These are phyloP conservation scores for Hippopotamyrus pictus DNA, from an alignment of 2,797 vertebrate species.

Conservation along the genomic window DNA sequence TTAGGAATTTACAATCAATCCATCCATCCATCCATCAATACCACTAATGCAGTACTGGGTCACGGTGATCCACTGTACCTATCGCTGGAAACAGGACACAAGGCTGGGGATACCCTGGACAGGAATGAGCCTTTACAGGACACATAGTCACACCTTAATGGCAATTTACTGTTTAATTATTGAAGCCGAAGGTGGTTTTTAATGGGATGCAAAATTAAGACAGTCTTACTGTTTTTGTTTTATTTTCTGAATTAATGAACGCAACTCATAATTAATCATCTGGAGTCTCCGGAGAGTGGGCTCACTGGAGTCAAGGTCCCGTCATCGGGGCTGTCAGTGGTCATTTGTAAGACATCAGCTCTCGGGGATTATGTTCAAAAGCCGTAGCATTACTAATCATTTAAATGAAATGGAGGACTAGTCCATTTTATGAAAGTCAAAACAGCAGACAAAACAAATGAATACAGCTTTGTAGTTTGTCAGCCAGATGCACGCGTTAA, in stretches of 20 bases:
- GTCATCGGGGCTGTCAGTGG: background rate
- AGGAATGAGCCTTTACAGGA: background rate
- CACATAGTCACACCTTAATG: background rate
- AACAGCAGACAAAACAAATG: constrained; percentile 1
- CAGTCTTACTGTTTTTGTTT: background rate
- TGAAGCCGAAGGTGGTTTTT: background rate
- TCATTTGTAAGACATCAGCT: background rate
- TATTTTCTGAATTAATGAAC: background rate
- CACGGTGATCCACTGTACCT: background rate
- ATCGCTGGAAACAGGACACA: background rate
- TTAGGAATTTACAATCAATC: background rate
- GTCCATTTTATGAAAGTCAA: background rate
- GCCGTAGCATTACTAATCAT: background rate
- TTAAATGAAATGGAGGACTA: background rate
- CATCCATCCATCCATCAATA: background rate
- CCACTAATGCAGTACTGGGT: background rate
- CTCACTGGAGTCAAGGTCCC: background rate
- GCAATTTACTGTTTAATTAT: background rate
- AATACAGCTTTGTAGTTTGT: constrained; percentile 22
- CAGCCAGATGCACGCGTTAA: constrained; percentile 26
- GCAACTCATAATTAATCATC: background rate
- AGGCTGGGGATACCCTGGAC: background rate
- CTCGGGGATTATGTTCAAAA: background rate
- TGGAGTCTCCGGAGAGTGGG: background rate
- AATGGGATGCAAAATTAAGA: background rate